Evolutionary conservation across 1,140 invertebrate species (phyloP).

Genomic region (Hylaeus volcanicus): DNA sequence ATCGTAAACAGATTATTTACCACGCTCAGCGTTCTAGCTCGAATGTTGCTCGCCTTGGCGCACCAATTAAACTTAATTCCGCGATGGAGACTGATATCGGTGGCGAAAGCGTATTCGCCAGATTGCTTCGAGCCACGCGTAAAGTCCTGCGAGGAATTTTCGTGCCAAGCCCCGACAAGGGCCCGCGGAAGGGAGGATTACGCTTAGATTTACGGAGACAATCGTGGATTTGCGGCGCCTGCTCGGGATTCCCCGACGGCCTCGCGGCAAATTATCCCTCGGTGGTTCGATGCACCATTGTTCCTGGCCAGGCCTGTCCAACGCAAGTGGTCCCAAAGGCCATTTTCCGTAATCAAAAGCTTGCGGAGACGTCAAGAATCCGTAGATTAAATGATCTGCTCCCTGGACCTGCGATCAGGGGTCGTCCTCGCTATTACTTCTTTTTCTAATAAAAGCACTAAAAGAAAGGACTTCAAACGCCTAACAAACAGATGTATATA

Average conservation of each 20-base stretch:
- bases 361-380: too few relatives aligned
- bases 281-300: background rate
- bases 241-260: slow-evolving; percentile 21
- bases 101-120: background rate
- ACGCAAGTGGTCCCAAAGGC: too few relatives aligned
- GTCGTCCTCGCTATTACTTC: too few relatives aligned
- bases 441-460: too few relatives aligned
- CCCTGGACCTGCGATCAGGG: too few relatives aligned
- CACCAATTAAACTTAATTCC: slow-evolving; percentile 24
- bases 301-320: background rate
- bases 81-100: background rate
- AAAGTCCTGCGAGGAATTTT: slow-evolving; percentile 10
- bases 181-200: slow-evolving; percentile 1
- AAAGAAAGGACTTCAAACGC: too few relatives aligned
- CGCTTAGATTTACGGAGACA: slow-evolving; percentile 41
- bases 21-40: background rate
- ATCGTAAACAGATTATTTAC: slow-evolving; percentile 37
- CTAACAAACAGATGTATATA: too few relatives aligned
- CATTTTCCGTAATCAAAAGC: too few relatives aligned
- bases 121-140: background rate
- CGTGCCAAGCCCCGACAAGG: background rate
- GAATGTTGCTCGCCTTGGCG: background rate
- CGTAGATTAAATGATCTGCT: too few relatives aligned
- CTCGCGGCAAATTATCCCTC: slow-evolving; percentile 25
- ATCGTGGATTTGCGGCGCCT: slow-evolving; percentile 26